Conservation (phyloP, 1,140 invertebrate genomes). For the Helicoverpa zea region DNA sequence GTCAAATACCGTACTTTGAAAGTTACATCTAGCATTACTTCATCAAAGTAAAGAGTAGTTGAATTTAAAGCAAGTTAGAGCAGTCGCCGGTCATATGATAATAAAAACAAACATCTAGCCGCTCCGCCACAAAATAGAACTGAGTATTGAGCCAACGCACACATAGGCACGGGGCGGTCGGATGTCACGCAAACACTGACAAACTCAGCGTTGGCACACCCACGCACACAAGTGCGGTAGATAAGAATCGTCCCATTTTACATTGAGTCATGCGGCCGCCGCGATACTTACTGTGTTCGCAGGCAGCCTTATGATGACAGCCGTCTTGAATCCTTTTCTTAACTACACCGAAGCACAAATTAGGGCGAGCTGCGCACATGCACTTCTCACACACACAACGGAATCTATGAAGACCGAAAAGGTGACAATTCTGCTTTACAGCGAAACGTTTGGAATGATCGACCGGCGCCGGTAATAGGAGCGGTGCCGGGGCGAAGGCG, state of each 20-base stretch:
- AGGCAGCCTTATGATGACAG: conserved; percentile 85
- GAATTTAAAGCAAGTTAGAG: conserved; percentile 62
- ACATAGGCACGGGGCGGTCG: conserved; percentile 69
- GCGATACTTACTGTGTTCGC: conserved; percentile 83
- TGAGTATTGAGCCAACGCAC: conserved; percentile 84
- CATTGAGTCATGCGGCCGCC: conserved; percentile 76
- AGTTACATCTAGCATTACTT: not conserved
- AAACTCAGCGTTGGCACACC: conserved; percentile 57
- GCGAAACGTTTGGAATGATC: conserved; percentile 59
- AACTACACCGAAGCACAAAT: conserved; percentile 71
- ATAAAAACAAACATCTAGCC: conserved; percentile 86
- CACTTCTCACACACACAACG: conserved; percentile 65
- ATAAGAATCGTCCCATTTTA: conserved; percentile 86
- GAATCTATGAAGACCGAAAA: conserved; percentile 45
- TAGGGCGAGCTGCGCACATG: conserved; percentile 70
- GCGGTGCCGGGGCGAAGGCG: conserved; percentile 58
- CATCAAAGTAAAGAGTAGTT: conserved; percentile 4
- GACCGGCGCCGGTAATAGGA: conserved; percentile 64
- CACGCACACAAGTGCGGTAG: conserved; percentile 75
- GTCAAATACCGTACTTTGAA: not conserved
- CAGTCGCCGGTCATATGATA: conserved; percentile 83
- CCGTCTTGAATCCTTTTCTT: conserved; percentile 79
- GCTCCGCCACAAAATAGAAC: conserved; percentile 83
- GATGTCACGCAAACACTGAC: conserved; percentile 74
- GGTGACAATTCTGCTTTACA: conserved; percentile 54